Percentiles rank a stretch among this genome's conserved stretches.
Conservation (phyloP, 2,888 invertebrate genomes). For the Plusia festucae region DNA sequence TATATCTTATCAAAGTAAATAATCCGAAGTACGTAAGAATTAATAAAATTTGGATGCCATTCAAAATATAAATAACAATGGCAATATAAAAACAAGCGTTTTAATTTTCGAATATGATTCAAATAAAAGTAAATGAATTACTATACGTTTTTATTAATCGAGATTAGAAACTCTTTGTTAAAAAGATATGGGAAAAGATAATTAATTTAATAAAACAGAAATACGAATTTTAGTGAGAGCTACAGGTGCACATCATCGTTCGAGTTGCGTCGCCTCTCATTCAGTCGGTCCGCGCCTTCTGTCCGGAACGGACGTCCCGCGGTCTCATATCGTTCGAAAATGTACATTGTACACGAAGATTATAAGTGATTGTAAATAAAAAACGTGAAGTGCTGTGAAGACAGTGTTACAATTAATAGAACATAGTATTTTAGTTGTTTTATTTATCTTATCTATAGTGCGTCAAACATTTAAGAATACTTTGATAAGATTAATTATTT, state of each 20-base stretch:
- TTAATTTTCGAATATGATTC: neutral
- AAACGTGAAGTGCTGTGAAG: slow-evolving; percentile 62
- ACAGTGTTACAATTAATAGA: slow-evolving; percentile 44
- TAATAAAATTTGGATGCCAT: neutral
- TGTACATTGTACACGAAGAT: slow-evolving; percentile 52
- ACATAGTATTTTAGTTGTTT: slow-evolving; percentile 42
- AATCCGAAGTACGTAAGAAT: neutral
- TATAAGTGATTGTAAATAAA: slow-evolving; percentile 48
- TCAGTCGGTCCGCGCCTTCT: slow-evolving; percentile 61
- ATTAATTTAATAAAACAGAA: slow-evolving; percentile 47
- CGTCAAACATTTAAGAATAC: slow-evolving; percentile 48
- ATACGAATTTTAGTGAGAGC: slow-evolving; percentile 50
- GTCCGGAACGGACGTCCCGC: slow-evolving; percentile 54
- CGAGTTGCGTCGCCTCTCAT: slow-evolving; percentile 32
- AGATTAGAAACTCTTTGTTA: slow-evolving; percentile 21
- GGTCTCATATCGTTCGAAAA: slow-evolving; percentile 35
- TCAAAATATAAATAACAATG: neutral
- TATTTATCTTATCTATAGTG: slow-evolving; percentile 50
- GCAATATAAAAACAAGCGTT: neutral
- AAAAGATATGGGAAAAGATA: slow-evolving; percentile 37
- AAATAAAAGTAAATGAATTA: neutral
- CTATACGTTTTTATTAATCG: neutral
- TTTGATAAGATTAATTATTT: slow-evolving; percentile 46
- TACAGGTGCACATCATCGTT: slow-evolving; percentile 64
- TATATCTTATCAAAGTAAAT: neutral